Percentiles rank a stretch among this genome's conserved stretches.
Conservation (phyloP, 2,113 vertebrate species). For the Riparia riparia region DNA sequence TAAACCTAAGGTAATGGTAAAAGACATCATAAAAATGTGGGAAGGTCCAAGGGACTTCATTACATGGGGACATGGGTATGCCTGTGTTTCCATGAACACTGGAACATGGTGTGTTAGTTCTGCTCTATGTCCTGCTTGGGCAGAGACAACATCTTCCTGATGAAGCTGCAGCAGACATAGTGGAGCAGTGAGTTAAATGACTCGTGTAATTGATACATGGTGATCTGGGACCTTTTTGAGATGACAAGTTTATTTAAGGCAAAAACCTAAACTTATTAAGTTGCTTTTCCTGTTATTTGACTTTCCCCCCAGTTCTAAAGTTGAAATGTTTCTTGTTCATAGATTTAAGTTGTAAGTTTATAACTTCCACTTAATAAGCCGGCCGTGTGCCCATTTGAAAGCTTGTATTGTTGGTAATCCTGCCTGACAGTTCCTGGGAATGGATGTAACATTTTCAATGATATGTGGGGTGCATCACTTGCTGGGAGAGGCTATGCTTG, state of each 20-base stretch:
- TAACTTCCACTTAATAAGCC: neutral
- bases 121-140: neutral
- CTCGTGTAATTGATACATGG: neutral
- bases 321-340: neutral
- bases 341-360: neutral
- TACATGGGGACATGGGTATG: too few relatives aligned
- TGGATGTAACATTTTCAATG: neutral
- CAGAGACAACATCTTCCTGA: neutral
- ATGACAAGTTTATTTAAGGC: neutral
- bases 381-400: neutral
- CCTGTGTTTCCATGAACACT: too few relatives aligned
- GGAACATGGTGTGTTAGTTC: neutral
- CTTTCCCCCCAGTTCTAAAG: neutral
- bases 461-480: neutral
- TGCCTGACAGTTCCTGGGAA: neutral
- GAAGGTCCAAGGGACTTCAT: neutral
- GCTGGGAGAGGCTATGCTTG: neutral
- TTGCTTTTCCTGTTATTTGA: neutral
- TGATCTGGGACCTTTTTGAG: neutral
- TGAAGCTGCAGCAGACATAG: neutral
- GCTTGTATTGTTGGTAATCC: neutral
- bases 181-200: neutral
- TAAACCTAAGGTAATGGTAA: too few relatives aligned
- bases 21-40: too few relatives aligned
- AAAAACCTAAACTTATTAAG: neutral